Base-by-base conservation (phyloP, 2,888 invertebrate species). In the Stenotaenia linearis region DNA sequence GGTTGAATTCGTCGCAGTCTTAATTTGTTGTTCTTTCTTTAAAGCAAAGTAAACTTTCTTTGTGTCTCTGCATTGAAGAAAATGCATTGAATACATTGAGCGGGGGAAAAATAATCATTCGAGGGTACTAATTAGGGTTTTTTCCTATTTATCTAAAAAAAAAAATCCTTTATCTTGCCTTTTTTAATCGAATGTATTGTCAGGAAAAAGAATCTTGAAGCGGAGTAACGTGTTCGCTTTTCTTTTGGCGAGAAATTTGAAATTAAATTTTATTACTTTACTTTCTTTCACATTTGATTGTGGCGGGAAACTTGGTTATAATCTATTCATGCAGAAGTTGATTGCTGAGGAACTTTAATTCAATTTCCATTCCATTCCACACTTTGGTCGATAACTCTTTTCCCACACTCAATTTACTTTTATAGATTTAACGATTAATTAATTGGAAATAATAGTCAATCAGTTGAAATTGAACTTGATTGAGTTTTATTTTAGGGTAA, bases 341-440 rank as follows among this genome's bases (percentile, higher is more conserved):
- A 69, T 28, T 69, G 69, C 69, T 28, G 69, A 10, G 69, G 69
- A 69, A 69, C 69, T 69, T 50, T 69, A 69, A 69, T 69, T 69
- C 69, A 69, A 69, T 69, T 69, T 9, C 69, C 9, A 69, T 69
- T 69, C 28, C 69, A 5, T 28, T 25, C 25, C 15, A 69, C 7
- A 28, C 23, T 25, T 69, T 69, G 10, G 69, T 69, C 25, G 69
- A 69, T 69, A 25, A 7, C 18, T 18, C 6, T 18, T 50, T 50
- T 18, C n/a, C 18, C 18, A 50, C 50, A 28, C 28, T 69, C 69
- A 25, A 69, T 69, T 69, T 28, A 69, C 69, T 69, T 69, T 69
- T 69, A 69, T 69, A 28, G 69, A 69, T 69, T 28, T 12, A n/a
- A 69, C 25, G 28, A 69, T 23, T 69, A 69, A 69, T 69, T 69